phyloP scores from a whole-genome alignment of 92 coral and sea anemone species.

The Epizoanthus fatuus region DNA sequence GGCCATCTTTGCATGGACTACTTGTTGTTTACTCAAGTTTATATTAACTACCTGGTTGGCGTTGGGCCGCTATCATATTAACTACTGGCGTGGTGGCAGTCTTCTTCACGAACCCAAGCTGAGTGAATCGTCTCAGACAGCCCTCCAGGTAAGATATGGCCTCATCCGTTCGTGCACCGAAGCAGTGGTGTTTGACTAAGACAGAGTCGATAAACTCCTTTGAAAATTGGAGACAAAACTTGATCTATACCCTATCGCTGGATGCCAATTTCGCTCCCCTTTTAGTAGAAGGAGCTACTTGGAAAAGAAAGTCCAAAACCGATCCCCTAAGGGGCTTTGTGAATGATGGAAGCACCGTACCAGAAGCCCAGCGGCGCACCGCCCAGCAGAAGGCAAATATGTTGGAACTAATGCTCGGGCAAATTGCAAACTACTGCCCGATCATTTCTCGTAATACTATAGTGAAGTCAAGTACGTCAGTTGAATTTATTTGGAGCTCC shows the following conservation, averaged over 20 bases:
- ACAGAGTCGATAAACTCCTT: no score
- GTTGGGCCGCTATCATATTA: neutral
- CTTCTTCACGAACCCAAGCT: no score
- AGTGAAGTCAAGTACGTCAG: conserved; percentile 13
- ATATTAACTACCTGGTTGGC: no score
- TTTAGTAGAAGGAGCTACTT: conserved; percentile 16
- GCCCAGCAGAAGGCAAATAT: conserved; percentile 35
- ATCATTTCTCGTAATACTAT: conserved; percentile 34
- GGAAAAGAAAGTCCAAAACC: conserved; percentile 16
- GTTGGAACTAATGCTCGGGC: conserved; percentile 35
- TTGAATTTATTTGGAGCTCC: conserved; percentile 20
- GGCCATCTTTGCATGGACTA: no score
- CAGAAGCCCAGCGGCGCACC: conserved; percentile 9
- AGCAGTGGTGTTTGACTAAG: no score
- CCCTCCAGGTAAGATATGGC: no score
- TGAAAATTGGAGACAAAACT: no score
- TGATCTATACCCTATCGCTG: conserved; percentile 8
- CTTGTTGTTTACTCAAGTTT: no score
- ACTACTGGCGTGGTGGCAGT: no score
- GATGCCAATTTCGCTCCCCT: conserved; percentile 24
- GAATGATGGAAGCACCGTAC: conserved; percentile 14
- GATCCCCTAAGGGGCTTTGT: conserved; percentile 15
- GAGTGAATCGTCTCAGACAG: no score
- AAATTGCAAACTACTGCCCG: conserved; percentile 41
- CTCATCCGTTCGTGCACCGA: no score